A percentile compares a stretch with the other conserved stretches of the same genome.
Conservation (phyloP, 1,140 invertebrate species). For the Polyergus mexicanus region DNA sequence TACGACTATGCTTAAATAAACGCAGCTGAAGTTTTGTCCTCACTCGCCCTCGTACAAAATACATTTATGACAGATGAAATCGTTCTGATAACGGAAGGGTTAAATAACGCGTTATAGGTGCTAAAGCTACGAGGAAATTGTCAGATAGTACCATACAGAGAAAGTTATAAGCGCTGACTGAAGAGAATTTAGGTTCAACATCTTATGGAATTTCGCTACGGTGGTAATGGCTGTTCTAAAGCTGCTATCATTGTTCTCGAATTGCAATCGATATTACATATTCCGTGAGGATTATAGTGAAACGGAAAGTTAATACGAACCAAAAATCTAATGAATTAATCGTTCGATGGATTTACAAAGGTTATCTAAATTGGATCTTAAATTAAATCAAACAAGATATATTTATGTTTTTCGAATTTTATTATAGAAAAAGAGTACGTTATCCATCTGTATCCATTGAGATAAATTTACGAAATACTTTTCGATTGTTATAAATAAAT, state of each 20-base stretch:
- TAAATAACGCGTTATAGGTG: background rate
- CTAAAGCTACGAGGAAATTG: conserved; percentile 16
- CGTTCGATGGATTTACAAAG: conserved; percentile 15
- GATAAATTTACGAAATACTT: background rate
- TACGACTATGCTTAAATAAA: background rate
- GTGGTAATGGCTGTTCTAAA: conserved; percentile 55
- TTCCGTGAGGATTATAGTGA: conserved; percentile 55
- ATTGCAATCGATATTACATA: conserved; percentile 59
- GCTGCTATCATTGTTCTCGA: conserved; percentile 44
- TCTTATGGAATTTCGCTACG: conserved; percentile 55
- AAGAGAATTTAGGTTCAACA: conserved; percentile 47
- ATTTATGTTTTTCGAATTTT: conserved; percentile 32
- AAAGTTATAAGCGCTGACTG: conserved; percentile 49
- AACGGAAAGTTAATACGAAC: conserved; percentile 54
- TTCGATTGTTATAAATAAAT: conserved; percentile 2
- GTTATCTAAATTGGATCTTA: conserved; percentile 54
- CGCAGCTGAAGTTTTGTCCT: conserved; percentile 2
- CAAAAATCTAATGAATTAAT: conserved; percentile 53
- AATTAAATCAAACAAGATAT: conserved; percentile 53
- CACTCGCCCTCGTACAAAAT: background rate
- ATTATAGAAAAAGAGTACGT: background rate
- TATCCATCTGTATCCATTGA: background rate
- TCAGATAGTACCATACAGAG: conserved; percentile 34
- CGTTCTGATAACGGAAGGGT: background rate
- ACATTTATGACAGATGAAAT: conserved; percentile 34